Evolutionary conservation across 2,797 vertebrate genomes (phyloP).

Genomic region (Acanthis flammea): DNA sequence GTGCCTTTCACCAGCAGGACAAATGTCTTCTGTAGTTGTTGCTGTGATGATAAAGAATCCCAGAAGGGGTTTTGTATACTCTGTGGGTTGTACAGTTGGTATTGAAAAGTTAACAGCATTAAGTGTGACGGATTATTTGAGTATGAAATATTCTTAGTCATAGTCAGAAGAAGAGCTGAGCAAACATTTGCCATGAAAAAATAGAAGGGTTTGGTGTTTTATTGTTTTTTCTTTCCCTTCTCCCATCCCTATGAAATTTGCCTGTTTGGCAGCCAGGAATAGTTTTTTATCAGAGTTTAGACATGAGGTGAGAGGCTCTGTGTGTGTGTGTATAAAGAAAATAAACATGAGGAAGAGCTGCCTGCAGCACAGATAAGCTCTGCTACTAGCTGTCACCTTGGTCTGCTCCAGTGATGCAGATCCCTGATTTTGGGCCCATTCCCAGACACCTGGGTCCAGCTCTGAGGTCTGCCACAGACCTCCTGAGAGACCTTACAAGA

Average conservation of each 20-base stretch:
- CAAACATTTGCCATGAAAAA: constrained; percentile 27
- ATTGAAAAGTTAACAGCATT: constrained; percentile 65
- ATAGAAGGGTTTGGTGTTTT: neutral
- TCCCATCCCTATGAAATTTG: neutral
- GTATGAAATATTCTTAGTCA: constrained; percentile 65
- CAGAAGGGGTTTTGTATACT: constrained; percentile 1
- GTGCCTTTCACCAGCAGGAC: constrained; percentile 5
- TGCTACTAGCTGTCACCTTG: neutral
- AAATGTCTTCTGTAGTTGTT: constrained; percentile 21
- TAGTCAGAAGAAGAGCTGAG: constrained; percentile 37
- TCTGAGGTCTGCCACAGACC: neutral
- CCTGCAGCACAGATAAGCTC: neutral
- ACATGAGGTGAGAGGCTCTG: neutral
- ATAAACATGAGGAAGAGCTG: neutral
- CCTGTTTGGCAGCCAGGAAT: neutral
- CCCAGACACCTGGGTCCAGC: neutral
- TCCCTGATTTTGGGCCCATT: neutral
- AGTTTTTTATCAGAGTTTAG: neutral
- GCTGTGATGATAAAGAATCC: constrained; percentile 30
- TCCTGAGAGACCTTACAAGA: neutral
- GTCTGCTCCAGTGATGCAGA: neutral
- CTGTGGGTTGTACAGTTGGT: constrained; percentile 20
- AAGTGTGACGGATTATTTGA: constrained; percentile 57
- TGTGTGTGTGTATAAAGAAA: neutral
- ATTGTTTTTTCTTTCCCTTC: neutral